Evolutionary conservation across 1,140 invertebrate genomes (phyloP).

Genomic region (Leptopilina boulardi): DNA sequence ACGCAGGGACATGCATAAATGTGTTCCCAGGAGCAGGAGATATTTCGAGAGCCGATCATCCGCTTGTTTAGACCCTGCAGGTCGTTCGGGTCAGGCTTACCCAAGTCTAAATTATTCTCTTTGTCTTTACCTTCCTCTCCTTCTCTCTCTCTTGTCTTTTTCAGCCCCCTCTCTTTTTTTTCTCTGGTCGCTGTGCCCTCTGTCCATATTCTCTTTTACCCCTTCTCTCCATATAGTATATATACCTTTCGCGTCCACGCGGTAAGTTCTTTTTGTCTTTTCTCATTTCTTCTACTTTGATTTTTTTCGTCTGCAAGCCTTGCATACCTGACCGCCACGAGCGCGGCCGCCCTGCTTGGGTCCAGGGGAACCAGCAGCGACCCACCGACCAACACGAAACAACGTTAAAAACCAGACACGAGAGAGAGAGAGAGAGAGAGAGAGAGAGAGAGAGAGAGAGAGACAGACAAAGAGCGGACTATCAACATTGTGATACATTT

Average conservation of each 20-base stretch:
- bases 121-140: constrained; percentile 44
- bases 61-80: constrained; percentile 68
- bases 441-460: constrained; percentile 39
- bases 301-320: constrained; percentile 69
- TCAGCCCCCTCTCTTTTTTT: constrained; percentile 34
- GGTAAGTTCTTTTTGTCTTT: constrained; percentile 61
- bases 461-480: constrained; percentile 45
- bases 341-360: constrained; percentile 58
- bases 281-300: constrained; percentile 61
- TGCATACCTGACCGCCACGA: constrained; percentile 73
- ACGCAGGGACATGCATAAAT: constrained; percentile 21
- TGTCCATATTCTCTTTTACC: constrained; percentile 17
- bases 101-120: constrained; percentile 49
- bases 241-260: constrained; percentile 40
- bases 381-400: constrained; percentile 21
- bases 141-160: constrained; percentile 28
- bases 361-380: constrained; percentile 51
- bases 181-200: background rate
- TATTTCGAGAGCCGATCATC: constrained; percentile 64
- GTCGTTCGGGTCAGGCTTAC: constrained; percentile 57
- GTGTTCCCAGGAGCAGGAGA: constrained; percentile 66
- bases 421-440: constrained; percentile 43
- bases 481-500: constrained; percentile 34
- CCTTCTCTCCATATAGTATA: too few relatives aligned
- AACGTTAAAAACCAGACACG: constrained; percentile 44